phyloP scores from a whole-genome alignment of 2,113 vertebrate genomes.

The Microcebus murinus region DNA sequence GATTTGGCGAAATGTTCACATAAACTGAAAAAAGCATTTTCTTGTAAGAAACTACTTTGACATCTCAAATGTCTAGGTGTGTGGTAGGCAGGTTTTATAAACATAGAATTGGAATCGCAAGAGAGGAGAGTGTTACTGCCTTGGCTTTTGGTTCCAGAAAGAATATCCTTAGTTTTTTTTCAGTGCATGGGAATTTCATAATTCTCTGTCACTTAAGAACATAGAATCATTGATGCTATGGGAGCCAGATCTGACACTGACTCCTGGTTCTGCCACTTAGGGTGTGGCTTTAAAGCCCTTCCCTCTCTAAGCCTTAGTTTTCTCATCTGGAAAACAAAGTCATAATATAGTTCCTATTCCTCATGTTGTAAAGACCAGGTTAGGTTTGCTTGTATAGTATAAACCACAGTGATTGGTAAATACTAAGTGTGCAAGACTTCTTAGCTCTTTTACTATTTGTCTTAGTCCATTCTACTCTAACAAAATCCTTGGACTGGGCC shows the following conservation, averaged over 20 bases:
- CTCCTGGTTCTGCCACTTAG: not conserved
- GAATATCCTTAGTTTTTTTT: not conserved
- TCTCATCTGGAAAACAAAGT: not conserved
- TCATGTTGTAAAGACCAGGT: not conserved
- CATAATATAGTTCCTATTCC: not conserved
- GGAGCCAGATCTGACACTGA: not conserved
- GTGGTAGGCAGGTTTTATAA: not conserved
- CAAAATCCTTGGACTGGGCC: not conserved
- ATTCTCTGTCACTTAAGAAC: not conserved
- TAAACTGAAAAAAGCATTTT: not conserved
- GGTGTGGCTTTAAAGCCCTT: not conserved
- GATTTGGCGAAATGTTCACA: constrained; percentile 2
- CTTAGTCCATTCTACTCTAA: not conserved
- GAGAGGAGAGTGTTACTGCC: not conserved
- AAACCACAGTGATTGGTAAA: not conserved
- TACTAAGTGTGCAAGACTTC: not conserved
- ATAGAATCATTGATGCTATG: not conserved
- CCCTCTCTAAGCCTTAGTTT: not conserved
- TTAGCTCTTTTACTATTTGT: not conserved
- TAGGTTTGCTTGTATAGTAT: not conserved
- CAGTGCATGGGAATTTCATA: not conserved
- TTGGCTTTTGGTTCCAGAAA: not conserved
- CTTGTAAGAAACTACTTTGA: not conserved
- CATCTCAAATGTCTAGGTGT: not conserved
- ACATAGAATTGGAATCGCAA: not conserved